These are phyloP conservation scores for Drosophila lacertosa DNA, from an alignment of 1,140 invertebrate genomes.

Conservation along the genomic window DNA sequence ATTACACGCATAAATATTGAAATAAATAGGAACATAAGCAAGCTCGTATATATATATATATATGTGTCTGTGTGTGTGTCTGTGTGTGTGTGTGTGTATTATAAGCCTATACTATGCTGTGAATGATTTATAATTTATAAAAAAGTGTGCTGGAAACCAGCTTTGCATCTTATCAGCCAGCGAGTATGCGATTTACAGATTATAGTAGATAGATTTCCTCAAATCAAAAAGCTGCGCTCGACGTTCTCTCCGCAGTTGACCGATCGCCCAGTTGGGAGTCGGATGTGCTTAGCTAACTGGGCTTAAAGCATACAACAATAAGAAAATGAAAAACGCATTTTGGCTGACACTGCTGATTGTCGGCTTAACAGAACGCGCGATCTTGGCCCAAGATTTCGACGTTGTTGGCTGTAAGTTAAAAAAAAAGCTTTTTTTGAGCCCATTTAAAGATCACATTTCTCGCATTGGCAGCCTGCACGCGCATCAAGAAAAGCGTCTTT, in stretches of 20 bases:
- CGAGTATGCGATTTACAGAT: not conserved
- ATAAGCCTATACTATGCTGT: not conserved
- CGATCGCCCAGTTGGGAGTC: not conserved
- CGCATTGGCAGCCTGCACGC: slow-evolving; percentile 46
- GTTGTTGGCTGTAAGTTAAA: slow-evolving; percentile 15
- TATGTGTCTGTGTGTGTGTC: too few species aligned
- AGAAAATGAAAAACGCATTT: not conserved
- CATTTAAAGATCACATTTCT: not conserved
- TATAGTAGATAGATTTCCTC: slow-evolving; percentile 12
- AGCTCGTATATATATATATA: not conserved
- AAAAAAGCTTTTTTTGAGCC: not conserved
- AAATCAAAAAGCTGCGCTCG: not conserved
- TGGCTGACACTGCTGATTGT: not conserved
- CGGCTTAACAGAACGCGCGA: not conserved
- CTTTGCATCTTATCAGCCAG: slow-evolving; percentile 20
- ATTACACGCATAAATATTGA: too few species aligned
- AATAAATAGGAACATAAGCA: not conserved
- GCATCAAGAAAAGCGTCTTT: slow-evolving; percentile 54
- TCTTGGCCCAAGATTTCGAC: slow-evolving; percentile 15
- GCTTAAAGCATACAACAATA: too few species aligned
- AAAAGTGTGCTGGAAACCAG: slow-evolving; percentile 18
- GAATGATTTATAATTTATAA: slow-evolving; percentile 14
- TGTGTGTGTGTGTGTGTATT: too few species aligned
- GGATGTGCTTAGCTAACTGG: slow-evolving; percentile 4
- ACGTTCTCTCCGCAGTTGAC: not conserved